Evolutionary conservation across 2,113 vertebrate species (phyloP).

Genomic region (Chinchilla lanigera): DNA sequence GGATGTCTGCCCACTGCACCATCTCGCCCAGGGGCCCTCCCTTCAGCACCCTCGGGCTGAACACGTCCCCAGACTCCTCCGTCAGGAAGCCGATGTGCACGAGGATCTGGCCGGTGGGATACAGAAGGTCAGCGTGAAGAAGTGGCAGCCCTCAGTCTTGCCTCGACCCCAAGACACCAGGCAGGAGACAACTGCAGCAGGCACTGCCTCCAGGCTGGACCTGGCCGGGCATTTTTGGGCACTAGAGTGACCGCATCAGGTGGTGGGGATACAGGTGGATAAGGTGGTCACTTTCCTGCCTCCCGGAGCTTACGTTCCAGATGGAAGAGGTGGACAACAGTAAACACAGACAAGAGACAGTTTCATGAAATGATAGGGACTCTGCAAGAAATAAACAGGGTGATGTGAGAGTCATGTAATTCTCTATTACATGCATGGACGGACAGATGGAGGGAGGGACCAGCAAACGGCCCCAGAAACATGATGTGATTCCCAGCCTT

Average conservation of each 20-base stretch:
- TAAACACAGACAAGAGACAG: conserved; percentile 41
- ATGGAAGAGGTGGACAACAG: neutral
- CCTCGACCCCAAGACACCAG: neutral
- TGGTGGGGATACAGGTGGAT: neutral
- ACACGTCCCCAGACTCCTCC: conserved; percentile 97
- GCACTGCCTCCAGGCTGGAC: neutral
- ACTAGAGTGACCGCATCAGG: neutral
- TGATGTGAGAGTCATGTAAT: neutral
- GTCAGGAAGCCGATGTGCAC: conserved; percentile 98
- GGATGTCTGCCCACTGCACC: conserved; percentile 99
- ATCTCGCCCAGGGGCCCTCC: conserved; percentile 98
- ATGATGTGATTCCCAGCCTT: neutral
- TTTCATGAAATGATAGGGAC: conserved; percentile 41
- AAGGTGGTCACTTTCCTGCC: neutral
- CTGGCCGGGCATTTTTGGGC: neutral
- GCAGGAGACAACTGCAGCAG: neutral
- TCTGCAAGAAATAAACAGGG: conserved; percentile 15
- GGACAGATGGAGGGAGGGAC: neutral
- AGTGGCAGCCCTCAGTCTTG: neutral
- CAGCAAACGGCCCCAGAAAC: neutral
- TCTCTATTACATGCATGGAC: neutral
- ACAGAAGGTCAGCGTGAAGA: neutral
- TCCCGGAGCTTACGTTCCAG: neutral
- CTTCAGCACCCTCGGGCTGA: conserved; percentile 97
- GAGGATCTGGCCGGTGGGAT: conserved; percentile 88